Evolutionary conservation across 2,888 invertebrate genomes (phyloP).

Genomic region (Deilephila elpenor): DNA sequence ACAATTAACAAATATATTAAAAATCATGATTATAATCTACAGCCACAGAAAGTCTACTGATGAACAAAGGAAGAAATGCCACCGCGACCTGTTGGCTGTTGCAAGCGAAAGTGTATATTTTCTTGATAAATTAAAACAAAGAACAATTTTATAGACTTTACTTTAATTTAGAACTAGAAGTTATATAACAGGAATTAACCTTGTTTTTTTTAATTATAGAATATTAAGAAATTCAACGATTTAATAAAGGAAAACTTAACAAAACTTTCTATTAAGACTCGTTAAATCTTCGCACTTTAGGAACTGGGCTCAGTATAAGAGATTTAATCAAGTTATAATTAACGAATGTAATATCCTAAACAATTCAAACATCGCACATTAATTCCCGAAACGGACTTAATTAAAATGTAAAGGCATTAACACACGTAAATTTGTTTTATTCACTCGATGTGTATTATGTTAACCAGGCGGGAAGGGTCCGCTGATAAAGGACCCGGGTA

Average conservation of each 20-base stretch:
- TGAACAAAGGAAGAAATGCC: no score
- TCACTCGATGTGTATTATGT: conserved; percentile 64
- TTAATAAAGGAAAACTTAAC: neutral
- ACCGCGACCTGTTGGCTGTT: no score
- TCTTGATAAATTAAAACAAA: no score
- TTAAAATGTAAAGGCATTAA: conserved; percentile 54
- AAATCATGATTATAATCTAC: no score
- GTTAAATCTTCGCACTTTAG: neutral
- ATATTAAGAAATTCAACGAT: no score
- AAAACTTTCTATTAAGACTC: neutral
- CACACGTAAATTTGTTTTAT: conserved; percentile 61
- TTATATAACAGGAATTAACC: neutral
- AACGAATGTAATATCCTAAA: conserved; percentile 52
- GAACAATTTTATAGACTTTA: neutral
- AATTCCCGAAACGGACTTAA: conserved; percentile 52
- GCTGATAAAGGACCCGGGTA: conserved; percentile 29
- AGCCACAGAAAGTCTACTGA: no score
- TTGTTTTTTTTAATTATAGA: no score
- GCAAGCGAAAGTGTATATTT: no score
- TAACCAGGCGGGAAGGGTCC: conserved; percentile 48
- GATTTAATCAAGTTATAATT: conserved; percentile 38
- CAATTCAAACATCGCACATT: conserved; percentile 40
- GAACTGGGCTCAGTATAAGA: neutral
- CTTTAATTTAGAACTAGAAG: neutral
- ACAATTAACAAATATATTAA: no score